Base-by-base conservation (phyloP, 2,113 vertebrate species). In the Thinocorus orbignyianus region DNA sequence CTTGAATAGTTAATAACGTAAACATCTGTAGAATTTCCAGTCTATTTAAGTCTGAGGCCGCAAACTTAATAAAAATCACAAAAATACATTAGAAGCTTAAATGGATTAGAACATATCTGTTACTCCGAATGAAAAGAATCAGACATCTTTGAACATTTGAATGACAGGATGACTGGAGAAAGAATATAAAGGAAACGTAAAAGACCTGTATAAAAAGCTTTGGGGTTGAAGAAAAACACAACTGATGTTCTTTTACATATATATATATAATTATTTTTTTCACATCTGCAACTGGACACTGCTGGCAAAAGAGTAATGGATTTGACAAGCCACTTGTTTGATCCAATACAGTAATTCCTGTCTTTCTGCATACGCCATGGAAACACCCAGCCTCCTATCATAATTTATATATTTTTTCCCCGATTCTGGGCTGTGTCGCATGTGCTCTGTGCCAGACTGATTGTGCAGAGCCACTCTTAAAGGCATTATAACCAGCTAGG, bases 271-370 rank as follows among this genome's bases (percentile, higher is more conserved):
- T 28, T 37, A 17, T 48, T 37, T 64, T 78, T 69, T 64, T 69
- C 83, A 81, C 73, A 88, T 72, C 80, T 95, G 77, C 86, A 86
- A 94, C 78, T 73, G 72, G 79, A 80, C 68, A 35, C 65, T 80
- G 39, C 77, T 91, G 55, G 61, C 83, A 83, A 79, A 80, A 92
- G 30, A 60, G n/a, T 64, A 88, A 85, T 42, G 35, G 25, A 88
- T 93, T 88, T 81, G 72, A 95, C 90, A 86, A 93, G 55, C 44
- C 61, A 88, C 70, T 84, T 86, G 39, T 74, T 93, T 92, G 89
- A 93, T 92, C 79, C 70, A 90, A 81, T 55, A 55, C 33, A 91
- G 41, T 76, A 86, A 86, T 86, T 92, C 51, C 73, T 61, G 28
- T 61, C 73, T 93, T 93, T 90, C 62, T 85, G 61, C 54, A 94